phyloP scores from a whole-genome alignment of 2,888 invertebrate genomes.

The Ophion costatus region DNA sequence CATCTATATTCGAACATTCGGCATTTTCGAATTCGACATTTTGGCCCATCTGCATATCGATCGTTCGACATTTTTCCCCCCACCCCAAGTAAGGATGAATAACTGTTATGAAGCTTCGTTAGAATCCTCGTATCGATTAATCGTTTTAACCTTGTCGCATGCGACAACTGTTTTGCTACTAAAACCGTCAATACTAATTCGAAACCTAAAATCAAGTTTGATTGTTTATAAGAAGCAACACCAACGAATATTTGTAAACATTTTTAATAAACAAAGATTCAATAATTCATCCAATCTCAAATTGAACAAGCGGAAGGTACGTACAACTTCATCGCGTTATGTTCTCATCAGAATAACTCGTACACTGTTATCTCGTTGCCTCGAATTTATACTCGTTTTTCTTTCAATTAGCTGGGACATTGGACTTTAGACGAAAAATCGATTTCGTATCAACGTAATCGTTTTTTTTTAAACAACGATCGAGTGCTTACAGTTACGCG shows the following conservation, averaged over 20 bases:
- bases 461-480: not conserved
- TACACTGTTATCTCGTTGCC: not conserved
- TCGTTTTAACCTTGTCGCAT: not conserved
- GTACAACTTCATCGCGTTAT: no score
- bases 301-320: not conserved
- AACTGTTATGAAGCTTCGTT: not conserved
- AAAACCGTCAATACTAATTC: not conserved
- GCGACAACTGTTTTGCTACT: not conserved
- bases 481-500: not conserved
- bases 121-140: not conserved
- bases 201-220: not conserved
- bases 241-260: constrained; percentile 13
- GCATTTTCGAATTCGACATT: no score
- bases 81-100: no score
- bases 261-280: constrained; percentile 14
- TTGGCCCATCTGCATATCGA: no score
- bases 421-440: not conserved
- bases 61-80: no score
- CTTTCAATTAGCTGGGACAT: not conserved
- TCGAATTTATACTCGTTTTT: not conserved
- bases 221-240: not conserved
- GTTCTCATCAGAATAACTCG: no score
- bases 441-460: not conserved
- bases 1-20: no score
- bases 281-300: not conserved